Evolutionary conservation across 2,113 vertebrate species (phyloP).

Genomic region (Puma concolor): DNA sequence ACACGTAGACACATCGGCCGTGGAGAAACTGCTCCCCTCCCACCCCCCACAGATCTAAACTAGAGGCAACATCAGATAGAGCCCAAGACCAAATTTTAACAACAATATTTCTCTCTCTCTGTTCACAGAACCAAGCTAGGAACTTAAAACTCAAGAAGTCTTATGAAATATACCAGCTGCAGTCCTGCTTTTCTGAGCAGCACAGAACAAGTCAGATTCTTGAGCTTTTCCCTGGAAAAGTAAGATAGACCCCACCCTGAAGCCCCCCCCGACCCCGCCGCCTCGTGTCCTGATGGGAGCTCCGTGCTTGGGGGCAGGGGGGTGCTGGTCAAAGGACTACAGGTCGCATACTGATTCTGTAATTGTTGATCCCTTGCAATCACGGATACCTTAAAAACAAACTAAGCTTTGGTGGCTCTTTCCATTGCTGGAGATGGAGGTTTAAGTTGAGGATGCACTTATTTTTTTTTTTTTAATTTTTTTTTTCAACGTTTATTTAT

Average conservation of each 20-base stretch:
- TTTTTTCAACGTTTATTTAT: too few relatives aligned
- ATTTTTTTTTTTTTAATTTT: not conserved
- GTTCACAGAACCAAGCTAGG: not conserved
- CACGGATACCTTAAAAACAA: not conserved
- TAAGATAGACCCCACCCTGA: not conserved
- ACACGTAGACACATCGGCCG: rapidly evolving
- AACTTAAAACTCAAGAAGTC: not conserved
- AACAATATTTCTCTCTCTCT: not conserved
- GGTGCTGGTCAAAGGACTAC: not conserved
- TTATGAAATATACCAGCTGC: not conserved
- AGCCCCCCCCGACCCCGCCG: not conserved
- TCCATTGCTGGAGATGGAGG: not conserved
- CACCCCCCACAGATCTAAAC: not conserved
- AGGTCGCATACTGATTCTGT: not conserved
- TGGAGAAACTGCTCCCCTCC: not conserved
- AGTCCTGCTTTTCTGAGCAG: not conserved
- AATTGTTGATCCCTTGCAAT: not conserved
- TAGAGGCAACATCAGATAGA: not conserved
- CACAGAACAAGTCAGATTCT: not conserved
- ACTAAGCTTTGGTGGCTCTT: not conserved
- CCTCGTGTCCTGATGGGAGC: not conserved
- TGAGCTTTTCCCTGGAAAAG: not conserved
- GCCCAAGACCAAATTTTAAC: not conserved
- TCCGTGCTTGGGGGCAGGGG: not conserved
- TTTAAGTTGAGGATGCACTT: not conserved